phyloP scores from a whole-genome alignment of 2,888 invertebrate species.

The Eupithecia centaureata region DNA sequence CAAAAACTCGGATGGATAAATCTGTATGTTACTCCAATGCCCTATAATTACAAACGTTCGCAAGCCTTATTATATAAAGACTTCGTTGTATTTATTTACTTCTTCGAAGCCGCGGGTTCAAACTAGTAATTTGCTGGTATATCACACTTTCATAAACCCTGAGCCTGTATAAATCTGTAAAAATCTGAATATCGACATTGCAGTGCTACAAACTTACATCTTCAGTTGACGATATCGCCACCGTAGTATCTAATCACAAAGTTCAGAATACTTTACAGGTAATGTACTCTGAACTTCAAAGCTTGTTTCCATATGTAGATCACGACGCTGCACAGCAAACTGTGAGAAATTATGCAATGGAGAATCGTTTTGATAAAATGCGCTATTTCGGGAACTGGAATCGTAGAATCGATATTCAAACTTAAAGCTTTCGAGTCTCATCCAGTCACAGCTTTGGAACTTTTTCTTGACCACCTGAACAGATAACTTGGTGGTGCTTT shows the following conservation, averaged over 20 bases:
- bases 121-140: slow-evolving; percentile 13
- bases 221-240: not conserved
- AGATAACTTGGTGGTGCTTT: slow-evolving; percentile 24
- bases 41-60: slow-evolving; percentile 1
- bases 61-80: not conserved
- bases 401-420: not conserved
- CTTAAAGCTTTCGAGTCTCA: not conserved
- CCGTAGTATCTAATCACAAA: not conserved
- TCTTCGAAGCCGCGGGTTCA: not conserved
- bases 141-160: slow-evolving; percentile 30
- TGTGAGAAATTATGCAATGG: too few relatives aligned
- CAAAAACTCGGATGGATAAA: not conserved
- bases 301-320: too few relatives aligned
- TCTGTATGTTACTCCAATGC: not conserved
- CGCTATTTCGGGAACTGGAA: too few relatives aligned
- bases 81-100: slow-evolving; percentile 2
- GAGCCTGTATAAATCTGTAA: slow-evolving; percentile 36
- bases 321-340: too few relatives aligned
- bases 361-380: too few relatives aligned
- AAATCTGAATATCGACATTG: slow-evolving; percentile 34
- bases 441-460: not conserved
- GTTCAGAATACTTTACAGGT: too few relatives aligned
- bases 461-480: not conserved
- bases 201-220: not conserved
- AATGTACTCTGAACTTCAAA: too few relatives aligned